Evolutionary conservation across 2,797 vertebrate genomes (phyloP).

Genomic region (Pteronotus mesoamericanus): DNA sequence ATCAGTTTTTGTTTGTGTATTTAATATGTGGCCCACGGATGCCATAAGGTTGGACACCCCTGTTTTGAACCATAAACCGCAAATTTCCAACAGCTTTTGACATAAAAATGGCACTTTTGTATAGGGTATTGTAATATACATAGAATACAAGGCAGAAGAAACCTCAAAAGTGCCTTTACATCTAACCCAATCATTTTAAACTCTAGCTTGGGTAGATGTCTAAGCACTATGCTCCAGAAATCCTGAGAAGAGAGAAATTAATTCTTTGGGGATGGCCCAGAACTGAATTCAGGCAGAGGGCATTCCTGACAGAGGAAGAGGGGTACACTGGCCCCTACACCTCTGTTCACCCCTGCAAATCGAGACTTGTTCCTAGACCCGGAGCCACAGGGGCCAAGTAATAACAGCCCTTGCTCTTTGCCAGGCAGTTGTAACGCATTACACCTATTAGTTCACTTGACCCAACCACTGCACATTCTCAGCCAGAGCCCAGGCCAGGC

Average conservation of each 20-base stretch:
- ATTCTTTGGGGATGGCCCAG: background rate
- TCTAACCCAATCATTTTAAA: background rate
- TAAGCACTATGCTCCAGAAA: background rate
- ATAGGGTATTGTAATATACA: background rate
- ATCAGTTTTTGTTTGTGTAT: too few species aligned
- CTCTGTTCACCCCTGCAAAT: background rate
- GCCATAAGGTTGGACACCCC: too few species aligned
- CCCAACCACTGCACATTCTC: background rate
- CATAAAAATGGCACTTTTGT: background rate
- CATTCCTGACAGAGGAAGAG: background rate
- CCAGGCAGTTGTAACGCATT: background rate
- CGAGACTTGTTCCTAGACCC: background rate
- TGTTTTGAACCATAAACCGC: background rate
- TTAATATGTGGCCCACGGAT: too few species aligned
- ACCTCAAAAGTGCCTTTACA: background rate
- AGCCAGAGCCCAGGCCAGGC: background rate
- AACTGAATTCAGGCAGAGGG: background rate
- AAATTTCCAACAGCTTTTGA: background rate
- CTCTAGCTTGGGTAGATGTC: background rate
- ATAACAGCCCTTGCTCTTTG: background rate
- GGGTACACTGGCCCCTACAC: background rate
- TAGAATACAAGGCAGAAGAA: background rate
- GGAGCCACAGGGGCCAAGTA: background rate
- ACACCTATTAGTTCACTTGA: background rate
- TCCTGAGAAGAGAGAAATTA: background rate